phyloP scores from a whole-genome alignment of 2,113 vertebrate genomes.

The Smithornis capensis region DNA sequence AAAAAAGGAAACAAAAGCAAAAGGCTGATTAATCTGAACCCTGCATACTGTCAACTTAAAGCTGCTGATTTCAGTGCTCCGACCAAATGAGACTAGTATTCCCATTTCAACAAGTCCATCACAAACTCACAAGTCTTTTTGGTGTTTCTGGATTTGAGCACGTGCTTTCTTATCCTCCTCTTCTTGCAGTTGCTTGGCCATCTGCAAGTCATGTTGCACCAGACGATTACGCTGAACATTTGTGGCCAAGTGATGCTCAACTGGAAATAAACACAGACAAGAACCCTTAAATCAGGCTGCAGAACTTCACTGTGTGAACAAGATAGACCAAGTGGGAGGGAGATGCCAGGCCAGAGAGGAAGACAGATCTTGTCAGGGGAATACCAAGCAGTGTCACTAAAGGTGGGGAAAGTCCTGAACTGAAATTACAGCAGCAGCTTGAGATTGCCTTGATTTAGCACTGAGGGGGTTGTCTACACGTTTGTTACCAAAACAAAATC shows the following conservation, averaged over 20 bases:
- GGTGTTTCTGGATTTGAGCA: slow-evolving; percentile 79
- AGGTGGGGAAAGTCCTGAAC: slow-evolving; percentile 26
- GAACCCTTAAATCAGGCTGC: neutral
- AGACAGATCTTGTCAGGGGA: neutral
- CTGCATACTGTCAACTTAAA: neutral
- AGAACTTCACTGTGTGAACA: neutral
- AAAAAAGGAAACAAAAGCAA: neutral
- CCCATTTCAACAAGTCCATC: neutral
- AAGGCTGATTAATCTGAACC: neutral
- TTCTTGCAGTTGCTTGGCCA: slow-evolving; percentile 93
- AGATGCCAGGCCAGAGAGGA: neutral
- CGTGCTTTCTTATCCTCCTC: slow-evolving; percentile 90
- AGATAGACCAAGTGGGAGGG: neutral
- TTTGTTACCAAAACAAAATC: neutral
- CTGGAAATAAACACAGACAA: slow-evolving; percentile 68
- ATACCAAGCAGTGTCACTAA: neutral
- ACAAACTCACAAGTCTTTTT: slow-evolving; percentile 82
- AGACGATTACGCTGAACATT: slow-evolving; percentile 93
- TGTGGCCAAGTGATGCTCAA: slow-evolving; percentile 95
- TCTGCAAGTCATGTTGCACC: slow-evolving; percentile 89
- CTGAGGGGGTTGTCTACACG: neutral
- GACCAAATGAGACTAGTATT: neutral
- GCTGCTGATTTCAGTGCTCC: neutral
- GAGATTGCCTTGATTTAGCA: neutral
- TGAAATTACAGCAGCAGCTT: neutral